A percentile compares a stretch with the other conserved stretches of the same genome.
Conservation (phyloP, 2,113 vertebrate genomes). For the Natator depressus region DNA sequence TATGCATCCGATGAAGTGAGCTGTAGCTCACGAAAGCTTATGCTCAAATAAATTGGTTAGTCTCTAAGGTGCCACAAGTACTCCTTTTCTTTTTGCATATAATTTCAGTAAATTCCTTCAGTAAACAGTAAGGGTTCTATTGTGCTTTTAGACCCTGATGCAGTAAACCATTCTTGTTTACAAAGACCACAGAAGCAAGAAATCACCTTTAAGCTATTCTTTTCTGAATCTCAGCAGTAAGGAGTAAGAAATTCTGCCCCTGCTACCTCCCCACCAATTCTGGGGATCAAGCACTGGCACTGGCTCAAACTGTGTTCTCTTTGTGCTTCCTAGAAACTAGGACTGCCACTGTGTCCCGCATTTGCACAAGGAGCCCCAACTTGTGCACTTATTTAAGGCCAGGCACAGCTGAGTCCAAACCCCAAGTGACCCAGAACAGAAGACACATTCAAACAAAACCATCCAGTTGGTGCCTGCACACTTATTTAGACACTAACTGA, state of each 20-base stretch:
- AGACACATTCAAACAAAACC: not conserved
- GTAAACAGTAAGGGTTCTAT: not conserved
- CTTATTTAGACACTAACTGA: not conserved
- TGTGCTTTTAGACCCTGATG: not conserved
- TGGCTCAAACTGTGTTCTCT: not conserved
- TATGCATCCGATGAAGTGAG: too few relatives aligned
- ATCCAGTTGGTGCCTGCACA: not conserved
- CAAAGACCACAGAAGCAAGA: not conserved
- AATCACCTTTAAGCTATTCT: not conserved
- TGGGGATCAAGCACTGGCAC: not conserved
- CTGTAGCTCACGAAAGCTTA: too few relatives aligned
- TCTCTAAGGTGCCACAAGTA: too few relatives aligned
- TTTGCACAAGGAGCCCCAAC: not conserved
- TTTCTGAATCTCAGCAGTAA: not conserved
- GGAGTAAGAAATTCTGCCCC: not conserved
- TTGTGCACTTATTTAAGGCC: not conserved
- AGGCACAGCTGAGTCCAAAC: not conserved
- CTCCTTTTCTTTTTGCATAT: too few relatives aligned
- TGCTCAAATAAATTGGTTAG: too few relatives aligned
- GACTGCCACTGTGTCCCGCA: not conserved
- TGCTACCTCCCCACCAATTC: not conserved
- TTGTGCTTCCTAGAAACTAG: not conserved
- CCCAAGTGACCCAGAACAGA: not conserved
- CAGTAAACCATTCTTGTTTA: not conserved
- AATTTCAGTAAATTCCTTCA: not conserved